These are phyloP conservation scores for Petrolisthes manimaculis DNA, from an alignment of 2,888 invertebrate genomes.

Conservation along the genomic window DNA sequence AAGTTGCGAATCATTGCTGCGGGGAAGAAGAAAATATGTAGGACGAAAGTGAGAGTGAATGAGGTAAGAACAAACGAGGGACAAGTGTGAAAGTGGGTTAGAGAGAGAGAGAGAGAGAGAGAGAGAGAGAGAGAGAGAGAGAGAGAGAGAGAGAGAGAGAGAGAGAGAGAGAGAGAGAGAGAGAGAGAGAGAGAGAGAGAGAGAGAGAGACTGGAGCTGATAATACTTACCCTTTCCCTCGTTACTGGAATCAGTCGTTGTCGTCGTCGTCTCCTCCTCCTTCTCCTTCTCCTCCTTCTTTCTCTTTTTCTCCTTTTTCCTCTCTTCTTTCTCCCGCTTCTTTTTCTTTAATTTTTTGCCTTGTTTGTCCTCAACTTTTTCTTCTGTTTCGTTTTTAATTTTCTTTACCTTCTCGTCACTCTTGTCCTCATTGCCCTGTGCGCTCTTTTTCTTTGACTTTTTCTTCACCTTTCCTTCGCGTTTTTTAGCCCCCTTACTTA, in stretches of 20 bases:
- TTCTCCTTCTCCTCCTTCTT: neutral
- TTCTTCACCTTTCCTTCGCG: conserved; percentile 1
- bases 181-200: too few species aligned
- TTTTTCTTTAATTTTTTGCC: neutral
- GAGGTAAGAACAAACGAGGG: too few species aligned
- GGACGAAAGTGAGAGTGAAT: too few species aligned
- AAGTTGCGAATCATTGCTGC: too few species aligned
- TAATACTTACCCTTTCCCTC: too few species aligned
- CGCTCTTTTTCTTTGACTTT: neutral
- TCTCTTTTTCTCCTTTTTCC: neutral
- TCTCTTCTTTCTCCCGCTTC: neutral
- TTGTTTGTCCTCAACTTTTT: neutral
- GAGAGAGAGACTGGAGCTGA: too few species aligned
- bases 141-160: too few species aligned
- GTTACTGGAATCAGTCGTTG: neutral
- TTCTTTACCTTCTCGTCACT: neutral
- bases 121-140: too few species aligned
- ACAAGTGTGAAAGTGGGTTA: too few species aligned
- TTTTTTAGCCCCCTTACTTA: conserved; percentile 2
- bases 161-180: too few species aligned
- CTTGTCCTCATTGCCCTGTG: neutral
- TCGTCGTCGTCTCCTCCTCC: neutral
- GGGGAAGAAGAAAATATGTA: too few species aligned
- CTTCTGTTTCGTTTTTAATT: neutral
- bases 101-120: too few species aligned